phyloP scores from a whole-genome alignment of 2,797 vertebrate genomes.

The Phoxinus dragarum region DNA sequence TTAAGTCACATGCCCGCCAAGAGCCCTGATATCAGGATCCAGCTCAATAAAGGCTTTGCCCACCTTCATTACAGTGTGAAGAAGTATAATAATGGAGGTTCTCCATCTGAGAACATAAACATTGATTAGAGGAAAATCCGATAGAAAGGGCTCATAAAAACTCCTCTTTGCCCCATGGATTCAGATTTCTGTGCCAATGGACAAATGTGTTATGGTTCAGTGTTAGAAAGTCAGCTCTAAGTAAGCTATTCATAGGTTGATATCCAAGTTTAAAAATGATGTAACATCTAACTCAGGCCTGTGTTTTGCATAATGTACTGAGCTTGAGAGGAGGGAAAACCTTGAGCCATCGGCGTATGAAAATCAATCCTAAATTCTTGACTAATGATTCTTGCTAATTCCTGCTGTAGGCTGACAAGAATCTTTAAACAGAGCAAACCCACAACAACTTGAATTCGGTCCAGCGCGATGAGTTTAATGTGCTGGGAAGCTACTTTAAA shows the following conservation, averaged over 20 bases:
- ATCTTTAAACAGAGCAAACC: slow-evolving; percentile 9
- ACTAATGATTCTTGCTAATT: slow-evolving; percentile 22
- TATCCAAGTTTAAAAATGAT: too few relatives aligned
- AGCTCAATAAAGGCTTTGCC: slow-evolving; percentile 2
- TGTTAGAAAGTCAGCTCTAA: background rate
- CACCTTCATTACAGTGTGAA: background rate
- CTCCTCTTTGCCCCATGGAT: background rate
- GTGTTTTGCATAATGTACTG: background rate
- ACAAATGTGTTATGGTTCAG: background rate
- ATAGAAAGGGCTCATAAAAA: background rate
- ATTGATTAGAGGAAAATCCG: background rate
- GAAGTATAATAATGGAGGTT: background rate
- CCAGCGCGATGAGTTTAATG: background rate
- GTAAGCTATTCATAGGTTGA: background rate
- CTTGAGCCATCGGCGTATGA: background rate
- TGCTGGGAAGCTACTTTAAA: background rate
- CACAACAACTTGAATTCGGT: background rate
- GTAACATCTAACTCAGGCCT: background rate
- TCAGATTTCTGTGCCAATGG: background rate
- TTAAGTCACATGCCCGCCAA: background rate
- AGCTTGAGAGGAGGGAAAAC: background rate
- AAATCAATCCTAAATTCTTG: slow-evolving; percentile 18
- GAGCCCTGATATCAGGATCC: background rate
- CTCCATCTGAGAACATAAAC: background rate
- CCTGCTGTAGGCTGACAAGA: background rate